Base-by-base conservation (phyloP, 1,140 invertebrate species). In the Drosophila trapezifrons region DNA sequence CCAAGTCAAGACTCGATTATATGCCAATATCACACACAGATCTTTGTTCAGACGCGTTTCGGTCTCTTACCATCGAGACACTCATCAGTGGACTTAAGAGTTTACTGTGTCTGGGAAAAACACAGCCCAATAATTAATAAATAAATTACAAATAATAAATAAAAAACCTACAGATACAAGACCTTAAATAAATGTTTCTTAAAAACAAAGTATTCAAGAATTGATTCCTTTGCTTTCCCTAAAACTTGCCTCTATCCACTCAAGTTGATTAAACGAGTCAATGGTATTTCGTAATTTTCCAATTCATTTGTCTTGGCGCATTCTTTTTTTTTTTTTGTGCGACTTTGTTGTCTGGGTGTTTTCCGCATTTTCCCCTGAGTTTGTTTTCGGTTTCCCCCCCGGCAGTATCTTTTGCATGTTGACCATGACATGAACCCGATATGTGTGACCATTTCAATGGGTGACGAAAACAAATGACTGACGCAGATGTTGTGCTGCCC, bases 351-450 rank as follows among this genome's bases (percentile, higher is more conserved):
- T 20, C n/a, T 9, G 2, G 32, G 49, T 18, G 29, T 52, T 63
- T 54, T 57, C 38, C 12, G 37, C 65, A 43, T 43, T 51, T 49
- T 6, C 45, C 20, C 38, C 15, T 49, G 20, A 15, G 18, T 17
- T 37, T 58, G 45, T 35, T 73, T 18, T 27, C 38, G 29, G 35
- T 56, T 73, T 38, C 5, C 18, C 13, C 4, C 3, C n/a, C n/a
- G 13, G 25, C 10, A 42, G 51, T 45, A 32, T 46, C 42, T n/a
- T 49, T 63, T 35, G 51, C 51, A 74, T 81, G 66, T 66, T 78
- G 70, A 78, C 76, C 78, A 69, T 78, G 78, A 78, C 75, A 78
- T 46, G 63, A 59, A 81, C 47, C 47, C 64, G 29, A 38, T 43
- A 20, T 38, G 54, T 40, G 27, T 37, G 51, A 32, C 57, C 18